These are phyloP conservation scores for Sepiola atlantica DNA, from an alignment of 2,888 invertebrate species.

Conservation along the genomic window DNA sequence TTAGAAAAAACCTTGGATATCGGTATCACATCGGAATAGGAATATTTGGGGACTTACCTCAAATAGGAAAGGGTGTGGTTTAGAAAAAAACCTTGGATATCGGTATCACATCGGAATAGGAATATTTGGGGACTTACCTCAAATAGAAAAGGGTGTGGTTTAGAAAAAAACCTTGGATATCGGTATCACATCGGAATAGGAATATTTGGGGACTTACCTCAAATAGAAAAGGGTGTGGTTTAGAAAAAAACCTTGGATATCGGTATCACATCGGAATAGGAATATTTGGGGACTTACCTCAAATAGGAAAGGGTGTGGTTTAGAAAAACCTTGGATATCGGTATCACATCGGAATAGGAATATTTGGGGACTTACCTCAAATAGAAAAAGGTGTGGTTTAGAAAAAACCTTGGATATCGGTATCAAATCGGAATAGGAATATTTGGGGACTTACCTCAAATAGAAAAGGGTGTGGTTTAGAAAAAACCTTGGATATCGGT, in stretches of 20 bases:
- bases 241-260: conserved; percentile 87
- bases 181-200: conserved; percentile 84
- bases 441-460: conserved; percentile 57
- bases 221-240: conserved; percentile 57
- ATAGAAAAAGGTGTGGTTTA: conserved; percentile 55
- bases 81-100: conserved; percentile 87
- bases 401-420: conserved; percentile 90
- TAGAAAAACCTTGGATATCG: conserved; percentile 88
- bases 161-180: conserved; percentile 87
- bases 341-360: conserved; percentile 82
- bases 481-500: conserved; percentile 91
- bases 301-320: conserved; percentile 57
- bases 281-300: conserved; percentile 54
- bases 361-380: conserved; percentile 56
- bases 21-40: conserved; percentile 84
- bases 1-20: conserved; percentile 86
- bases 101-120: conserved; percentile 84
- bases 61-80: conserved; percentile 57
- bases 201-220: conserved; percentile 54
- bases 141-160: conserved; percentile 57
- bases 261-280: conserved; percentile 84
- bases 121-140: conserved; percentile 54
- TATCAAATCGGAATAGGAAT: conserved; percentile 79
- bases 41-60: conserved; percentile 54
- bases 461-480: conserved; percentile 54